Conservation (phyloP, 2,888 invertebrate genomes). For the Rambutsinella grinnellia region DNA sequence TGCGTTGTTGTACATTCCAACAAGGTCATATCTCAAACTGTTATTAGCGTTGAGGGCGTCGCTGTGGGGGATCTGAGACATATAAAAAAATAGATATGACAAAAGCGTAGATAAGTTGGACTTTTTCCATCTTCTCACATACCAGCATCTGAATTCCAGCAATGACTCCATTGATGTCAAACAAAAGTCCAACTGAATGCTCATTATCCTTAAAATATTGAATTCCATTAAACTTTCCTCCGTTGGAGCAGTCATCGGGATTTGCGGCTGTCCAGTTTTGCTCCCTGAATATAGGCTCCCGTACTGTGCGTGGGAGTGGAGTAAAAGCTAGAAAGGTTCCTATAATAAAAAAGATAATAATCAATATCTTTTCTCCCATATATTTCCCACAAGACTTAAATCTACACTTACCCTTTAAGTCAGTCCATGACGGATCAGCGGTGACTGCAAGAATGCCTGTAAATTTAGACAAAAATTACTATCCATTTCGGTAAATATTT, state of each 20-base stretch:
- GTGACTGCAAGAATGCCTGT: not conserved
- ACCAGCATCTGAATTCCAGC: slow-evolving; percentile 62
- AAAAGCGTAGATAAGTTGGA: no score
- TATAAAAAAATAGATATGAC: no score
- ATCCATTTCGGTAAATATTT: no score
- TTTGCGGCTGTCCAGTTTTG: slow-evolving; percentile 13
- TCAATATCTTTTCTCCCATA: no score
- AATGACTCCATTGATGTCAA: slow-evolving; percentile 55
- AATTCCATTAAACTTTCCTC: slow-evolving; percentile 50
- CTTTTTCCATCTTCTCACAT: no score
- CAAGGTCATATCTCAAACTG: slow-evolving; percentile 34
- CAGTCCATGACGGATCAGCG: not conserved
- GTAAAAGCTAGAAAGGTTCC: no score
- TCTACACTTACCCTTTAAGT: not conserved
- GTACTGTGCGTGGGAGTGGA: not conserved
- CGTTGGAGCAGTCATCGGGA: slow-evolving; percentile 37
- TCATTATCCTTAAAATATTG: slow-evolving; percentile 44
- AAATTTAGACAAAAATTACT: slow-evolving; percentile 1
- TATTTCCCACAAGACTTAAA: no score
- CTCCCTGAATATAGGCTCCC: not conserved
- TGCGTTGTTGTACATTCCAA: slow-evolving; percentile 57
- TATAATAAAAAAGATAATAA: no score
- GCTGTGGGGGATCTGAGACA: slow-evolving; percentile 22
- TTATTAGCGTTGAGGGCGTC: slow-evolving; percentile 22
- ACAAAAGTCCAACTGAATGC: slow-evolving; percentile 44